These are phyloP conservation scores for Cynopterus brachyotis DNA, from an alignment of 2,113 vertebrate genomes.

Conservation along the genomic window DNA sequence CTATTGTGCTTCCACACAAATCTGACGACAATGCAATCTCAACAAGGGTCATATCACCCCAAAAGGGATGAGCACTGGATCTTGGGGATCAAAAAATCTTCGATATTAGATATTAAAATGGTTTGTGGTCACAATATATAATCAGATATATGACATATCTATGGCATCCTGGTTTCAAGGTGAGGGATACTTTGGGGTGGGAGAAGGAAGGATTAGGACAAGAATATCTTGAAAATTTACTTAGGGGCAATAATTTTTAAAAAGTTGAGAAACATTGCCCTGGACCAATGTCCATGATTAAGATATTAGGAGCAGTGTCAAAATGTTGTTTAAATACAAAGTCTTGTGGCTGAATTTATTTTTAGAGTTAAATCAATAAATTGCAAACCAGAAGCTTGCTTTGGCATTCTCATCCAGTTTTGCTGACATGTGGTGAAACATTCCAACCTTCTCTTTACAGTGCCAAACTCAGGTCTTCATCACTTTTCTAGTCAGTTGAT, in stretches of 20 bases:
- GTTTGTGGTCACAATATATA: neutral
- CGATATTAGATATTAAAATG: neutral
- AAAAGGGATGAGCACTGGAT: neutral
- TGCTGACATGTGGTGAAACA: neutral
- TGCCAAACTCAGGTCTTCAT: neutral
- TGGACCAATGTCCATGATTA: neutral
- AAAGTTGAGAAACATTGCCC: neutral
- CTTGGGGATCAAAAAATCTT: neutral
- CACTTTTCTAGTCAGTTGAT: neutral
- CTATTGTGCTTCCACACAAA: too few species aligned
- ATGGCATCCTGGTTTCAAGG: neutral
- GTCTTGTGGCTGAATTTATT: neutral
- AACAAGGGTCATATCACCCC: neutral
- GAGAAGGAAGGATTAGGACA: neutral
- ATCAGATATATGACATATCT: neutral
- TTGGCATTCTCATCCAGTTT: neutral
- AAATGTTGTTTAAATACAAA: neutral
- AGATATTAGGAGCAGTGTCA: neutral
- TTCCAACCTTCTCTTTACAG: neutral
- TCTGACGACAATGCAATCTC: neutral
- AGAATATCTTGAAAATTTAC: neutral
- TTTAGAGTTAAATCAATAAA: neutral
- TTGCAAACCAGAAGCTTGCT: neutral
- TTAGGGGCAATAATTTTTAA: neutral
- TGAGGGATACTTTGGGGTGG: neutral